Base-by-base conservation (phyloP, 2,888 invertebrate species). In the Brachyopa scutellaris region DNA sequence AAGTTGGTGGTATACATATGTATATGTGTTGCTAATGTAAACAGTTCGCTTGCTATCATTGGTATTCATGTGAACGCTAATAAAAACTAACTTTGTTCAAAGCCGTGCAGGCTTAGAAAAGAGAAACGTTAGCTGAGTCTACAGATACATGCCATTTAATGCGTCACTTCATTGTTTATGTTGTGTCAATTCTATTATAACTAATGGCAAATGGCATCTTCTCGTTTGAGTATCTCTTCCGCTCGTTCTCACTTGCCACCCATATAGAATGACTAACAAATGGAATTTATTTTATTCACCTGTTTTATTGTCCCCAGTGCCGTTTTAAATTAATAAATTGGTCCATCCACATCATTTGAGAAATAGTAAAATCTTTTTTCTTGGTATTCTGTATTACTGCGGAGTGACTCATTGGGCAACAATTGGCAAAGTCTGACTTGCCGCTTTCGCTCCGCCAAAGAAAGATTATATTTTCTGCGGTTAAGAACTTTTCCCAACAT, bases 161-260 rank as follows among this genome's bases (percentile, higher is more conserved):
- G 13, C 38, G 40, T n/a, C 40, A 61, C 7, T 40, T 38, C 21
- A 29, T 38, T 51, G 42, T 72, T 51, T 72, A 21, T 21, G 31
- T 38, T 15, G 23, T 61, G 51, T 47, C 8, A 51, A 51, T 26
- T 31, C 19, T 53, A 29, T 62, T 57, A 9, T 21, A 40, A n/a
- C 9, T 53, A 45, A 15, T 57, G 40, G n/a, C 40, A 72, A 59
- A 11, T 42, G n/a, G n/a, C n/a, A n/a, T n/a, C n/a, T n/a, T n/a
- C n/a, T n/a, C n/a, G n/a, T n/a, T n/a, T n/a, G n/a, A n/a, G n/a
- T n/a, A 45, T 2, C 42, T 42, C 62, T 51, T 70, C 64, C 78
- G 66, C 29, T 59, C 29, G 42, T 53, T 26, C n/a, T n/a, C n/a
- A n/a, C n/a, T n/a, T n/a, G 36, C 53, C 72, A 66, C 59, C 78